Base-by-base conservation (phyloP, 2,888 invertebrate species). In the Andrena trimmerana region DNA sequence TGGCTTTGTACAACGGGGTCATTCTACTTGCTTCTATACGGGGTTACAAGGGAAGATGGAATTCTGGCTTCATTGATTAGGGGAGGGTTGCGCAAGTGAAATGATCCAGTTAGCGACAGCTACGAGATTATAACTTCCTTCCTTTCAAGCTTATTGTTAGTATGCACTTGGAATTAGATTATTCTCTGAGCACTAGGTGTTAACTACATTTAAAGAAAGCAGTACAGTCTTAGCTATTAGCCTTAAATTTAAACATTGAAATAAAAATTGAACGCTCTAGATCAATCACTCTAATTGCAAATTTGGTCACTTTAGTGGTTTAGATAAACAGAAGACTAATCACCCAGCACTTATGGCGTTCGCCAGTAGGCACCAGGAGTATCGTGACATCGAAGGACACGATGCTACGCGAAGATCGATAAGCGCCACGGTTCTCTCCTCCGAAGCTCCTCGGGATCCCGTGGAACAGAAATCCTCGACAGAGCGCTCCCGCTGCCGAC, bases 1-100 rank as follows among this genome's bases (percentile, higher is more conserved):
- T 54, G 59, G 59, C 77, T 50, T 48, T 33, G 50, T 27, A 52
- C 10, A 27, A 16, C 48, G 24, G 50, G 3, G 59, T 6, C 59
- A 50, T 66, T 71, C 76, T 48, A 57, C 70, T 70, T 52, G 57
- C 16, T 59, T 13, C 20, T 16, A 5, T 3, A 20, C 27, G 0
- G 8, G 16, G n/a, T n/a, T n/a, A 16, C 50, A n/a, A 67, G 52
- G 29, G 24, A 57, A 59, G 16, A 54, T 54, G 54, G 24, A 54
- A 24, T 54, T 54, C 20, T 42, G 42, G 16, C 42, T 42, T 16
- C 4, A 42, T 42, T 42, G 42, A 42, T 42, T 42, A 42, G 13
- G 4, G 42, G 42, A 42, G 42, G 13, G 13, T 42, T 42, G 42
- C 4, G 42, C 42, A 13, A 42, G 42, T 42, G 42, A 42, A 42